Evolutionary conservation across 1,140 invertebrate species (phyloP).

Genomic region (Achroia grisella): DNA sequence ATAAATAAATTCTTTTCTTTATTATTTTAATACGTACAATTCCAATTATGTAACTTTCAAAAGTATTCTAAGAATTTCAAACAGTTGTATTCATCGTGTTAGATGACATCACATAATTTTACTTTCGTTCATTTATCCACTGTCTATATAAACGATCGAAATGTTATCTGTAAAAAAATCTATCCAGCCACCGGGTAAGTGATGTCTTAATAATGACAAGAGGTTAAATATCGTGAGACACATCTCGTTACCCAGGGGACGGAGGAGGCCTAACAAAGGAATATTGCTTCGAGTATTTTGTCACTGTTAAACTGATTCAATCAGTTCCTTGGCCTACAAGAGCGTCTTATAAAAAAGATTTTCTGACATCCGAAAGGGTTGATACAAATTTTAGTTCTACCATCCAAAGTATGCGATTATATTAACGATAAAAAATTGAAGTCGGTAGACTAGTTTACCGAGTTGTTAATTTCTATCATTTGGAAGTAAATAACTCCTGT

Average conservation of each 20-base stretch:
- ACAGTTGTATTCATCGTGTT: background rate
- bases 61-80: constrained; percentile 3
- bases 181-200: constrained; percentile 64
- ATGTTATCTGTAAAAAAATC: constrained; percentile 55
- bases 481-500: constrained; percentile 21
- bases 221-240: constrained; percentile 61
- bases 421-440: constrained; percentile 30
- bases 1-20: too few relatives aligned
- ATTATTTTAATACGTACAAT: too few relatives aligned
- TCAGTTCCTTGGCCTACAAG: constrained; percentile 32
- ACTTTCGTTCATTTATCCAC: constrained; percentile 37
- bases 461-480: constrained; percentile 43
- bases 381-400: constrained; percentile 44
- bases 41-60: background rate
- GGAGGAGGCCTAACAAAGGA: constrained; percentile 56
- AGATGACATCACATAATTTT: background rate
- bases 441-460: constrained; percentile 12
- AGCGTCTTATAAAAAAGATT: constrained; percentile 32
- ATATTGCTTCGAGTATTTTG: constrained; percentile 57
- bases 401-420: constrained; percentile 47
- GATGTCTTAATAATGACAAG: constrained; percentile 70
- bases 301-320: constrained; percentile 67
- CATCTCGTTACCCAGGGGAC: constrained; percentile 44
- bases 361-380: constrained; percentile 42
- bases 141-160: constrained; percentile 53